These are phyloP conservation scores for Phaethornis superciliosus DNA, from an alignment of 2,113 vertebrate genomes.

Conservation along the genomic window DNA sequence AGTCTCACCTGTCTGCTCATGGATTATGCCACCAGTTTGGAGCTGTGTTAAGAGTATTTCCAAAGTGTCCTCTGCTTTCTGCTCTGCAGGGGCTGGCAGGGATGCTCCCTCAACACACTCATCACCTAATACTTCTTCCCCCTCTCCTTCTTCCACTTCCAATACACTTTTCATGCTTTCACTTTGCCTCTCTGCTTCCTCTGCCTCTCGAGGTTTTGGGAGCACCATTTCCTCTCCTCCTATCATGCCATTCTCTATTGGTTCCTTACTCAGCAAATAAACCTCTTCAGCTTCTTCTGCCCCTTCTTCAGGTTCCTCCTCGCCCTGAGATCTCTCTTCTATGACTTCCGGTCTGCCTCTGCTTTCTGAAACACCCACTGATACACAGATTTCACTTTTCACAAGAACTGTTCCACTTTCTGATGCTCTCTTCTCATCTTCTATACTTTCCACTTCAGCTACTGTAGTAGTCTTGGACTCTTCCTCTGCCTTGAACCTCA, in stretches of 20 bases:
- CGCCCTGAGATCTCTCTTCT: not conserved
- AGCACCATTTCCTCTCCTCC: not conserved
- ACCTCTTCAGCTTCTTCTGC: not conserved
- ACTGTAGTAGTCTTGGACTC: not conserved
- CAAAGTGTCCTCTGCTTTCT: constrained; percentile 66
- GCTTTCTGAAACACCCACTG: not conserved
- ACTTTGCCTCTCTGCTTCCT: not conserved
- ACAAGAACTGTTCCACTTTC: not conserved
- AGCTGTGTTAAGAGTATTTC: constrained; percentile 79
- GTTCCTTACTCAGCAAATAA: not conserved
- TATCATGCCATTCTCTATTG: not conserved
- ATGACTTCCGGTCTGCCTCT: not conserved
- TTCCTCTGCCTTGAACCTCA: not conserved
- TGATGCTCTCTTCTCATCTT: not conserved
- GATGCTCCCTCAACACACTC: not conserved
- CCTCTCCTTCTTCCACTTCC: not conserved
- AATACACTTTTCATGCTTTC: fast-evolving
- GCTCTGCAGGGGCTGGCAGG: not conserved
- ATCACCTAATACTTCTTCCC: not conserved
- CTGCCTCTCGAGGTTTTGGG: not conserved
- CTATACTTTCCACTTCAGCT: not conserved
- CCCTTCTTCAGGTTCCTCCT: not conserved
- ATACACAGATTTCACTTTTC: constrained; percentile 14
- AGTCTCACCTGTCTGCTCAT: constrained; percentile 73
- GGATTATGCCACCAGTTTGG: constrained; percentile 79